These are phyloP conservation scores for Poeciliopsis turrubarensis DNA, from an alignment of 2,113 vertebrate genomes.

Conservation along the genomic window DNA sequence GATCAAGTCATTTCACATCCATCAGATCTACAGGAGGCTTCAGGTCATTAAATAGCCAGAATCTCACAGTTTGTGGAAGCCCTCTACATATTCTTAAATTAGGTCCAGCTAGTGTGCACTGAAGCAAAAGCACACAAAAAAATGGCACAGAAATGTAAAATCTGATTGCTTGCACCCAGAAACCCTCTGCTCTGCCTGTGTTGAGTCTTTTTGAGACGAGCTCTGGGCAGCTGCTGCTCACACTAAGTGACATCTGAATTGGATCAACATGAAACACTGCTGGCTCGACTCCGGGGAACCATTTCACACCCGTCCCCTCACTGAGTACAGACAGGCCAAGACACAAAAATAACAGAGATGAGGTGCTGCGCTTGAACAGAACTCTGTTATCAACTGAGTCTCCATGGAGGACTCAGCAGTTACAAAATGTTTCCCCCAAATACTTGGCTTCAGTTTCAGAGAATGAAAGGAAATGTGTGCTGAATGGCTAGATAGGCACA, in stretches of 20 bases:
- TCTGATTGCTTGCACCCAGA: slow-evolving; percentile 28
- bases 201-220: slow-evolving; percentile 56
- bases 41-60: background rate
- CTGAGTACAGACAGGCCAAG: slow-evolving; percentile 38
- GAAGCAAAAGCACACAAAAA: slow-evolving; percentile 9
- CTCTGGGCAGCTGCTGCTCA: slow-evolving; percentile 56
- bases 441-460: slow-evolving; percentile 25
- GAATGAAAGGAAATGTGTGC: background rate
- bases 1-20: background rate
- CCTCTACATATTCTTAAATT: slow-evolving; percentile 16
- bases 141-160: slow-evolving; percentile 35
- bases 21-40: slow-evolving; percentile 6
- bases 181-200: slow-evolving; percentile 28
- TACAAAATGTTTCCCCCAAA: slow-evolving; percentile 31
- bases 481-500: slow-evolving; percentile 25
- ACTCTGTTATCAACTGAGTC: slow-evolving; percentile 18
- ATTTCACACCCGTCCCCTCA: slow-evolving; percentile 35
- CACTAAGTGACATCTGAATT: slow-evolving; percentile 64
- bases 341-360: slow-evolving; percentile 33
- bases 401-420: slow-evolving; percentile 43
- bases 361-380: slow-evolving; percentile 16
- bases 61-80: slow-evolving; percentile 4
- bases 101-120: slow-evolving; percentile 11
- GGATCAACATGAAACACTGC: slow-evolving; percentile 54
- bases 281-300: slow-evolving; percentile 20